These are phyloP conservation scores for Aegotheles bennettii DNA, from an alignment of 2,113 vertebrate genomes.

Conservation along the genomic window DNA sequence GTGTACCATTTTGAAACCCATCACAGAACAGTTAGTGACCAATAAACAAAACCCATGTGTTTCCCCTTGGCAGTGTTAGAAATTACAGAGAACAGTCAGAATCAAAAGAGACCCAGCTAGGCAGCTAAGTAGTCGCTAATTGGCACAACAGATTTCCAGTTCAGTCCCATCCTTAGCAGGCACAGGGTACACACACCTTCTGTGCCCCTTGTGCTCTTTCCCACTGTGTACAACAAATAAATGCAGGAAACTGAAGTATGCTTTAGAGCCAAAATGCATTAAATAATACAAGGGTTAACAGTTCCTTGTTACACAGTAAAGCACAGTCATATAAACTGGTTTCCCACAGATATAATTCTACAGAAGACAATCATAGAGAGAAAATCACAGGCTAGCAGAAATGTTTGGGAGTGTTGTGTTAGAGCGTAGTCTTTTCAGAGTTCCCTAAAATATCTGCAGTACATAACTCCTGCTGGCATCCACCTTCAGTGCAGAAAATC, in stretches of 20 bases:
- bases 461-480: constrained; percentile 36
- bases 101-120: neutral
- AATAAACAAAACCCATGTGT: neutral
- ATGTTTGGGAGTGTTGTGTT: neutral
- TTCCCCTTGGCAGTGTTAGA: neutral
- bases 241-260: neutral
- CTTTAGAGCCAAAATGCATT: neutral
- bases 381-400: neutral
- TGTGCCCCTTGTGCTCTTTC: neutral
- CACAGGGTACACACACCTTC: rapidly evolving
- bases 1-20: neutral
- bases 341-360: neutral
- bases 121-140: neutral
- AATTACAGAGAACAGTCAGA: neutral
- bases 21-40: neutral
- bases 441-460: constrained; percentile 44
- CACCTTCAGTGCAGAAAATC: constrained; percentile 40
- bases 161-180: neutral
- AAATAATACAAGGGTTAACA: neutral
- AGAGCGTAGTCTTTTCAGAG: neutral
- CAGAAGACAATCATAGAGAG: neutral
- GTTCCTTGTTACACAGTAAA: neutral
- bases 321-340: neutral
- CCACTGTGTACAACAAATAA: neutral
- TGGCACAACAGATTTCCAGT: neutral